phyloP scores from a whole-genome alignment of 1,140 invertebrate species.

The Lethrus apterus region DNA sequence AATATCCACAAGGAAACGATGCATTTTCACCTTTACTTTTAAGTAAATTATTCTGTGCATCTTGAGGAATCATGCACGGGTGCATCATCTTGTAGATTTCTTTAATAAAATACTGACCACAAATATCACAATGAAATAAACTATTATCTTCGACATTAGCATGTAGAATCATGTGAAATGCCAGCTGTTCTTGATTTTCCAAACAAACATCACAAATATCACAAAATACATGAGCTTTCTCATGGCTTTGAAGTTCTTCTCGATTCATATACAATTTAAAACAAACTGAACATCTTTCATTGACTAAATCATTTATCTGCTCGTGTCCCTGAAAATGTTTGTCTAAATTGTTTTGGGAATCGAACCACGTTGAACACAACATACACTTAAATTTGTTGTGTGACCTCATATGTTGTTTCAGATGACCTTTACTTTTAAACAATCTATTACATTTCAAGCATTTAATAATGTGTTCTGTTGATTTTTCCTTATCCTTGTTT shows the following conservation, averaged over 20 bases:
- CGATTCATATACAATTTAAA: conserved; percentile 11
- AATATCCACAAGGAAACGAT: conserved; percentile 44
- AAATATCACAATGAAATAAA: conserved; percentile 43
- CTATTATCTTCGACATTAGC: conserved; percentile 44
- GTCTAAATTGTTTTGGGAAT: too few species aligned
- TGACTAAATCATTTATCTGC: too few species aligned
- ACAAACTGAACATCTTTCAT: too few species aligned
- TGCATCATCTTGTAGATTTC: too few species aligned
- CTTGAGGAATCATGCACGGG: too few species aligned
- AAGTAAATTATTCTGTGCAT: conserved; percentile 42
- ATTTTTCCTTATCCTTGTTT: neutral
- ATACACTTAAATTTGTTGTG: too few species aligned
- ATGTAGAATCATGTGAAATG: conserved; percentile 41
- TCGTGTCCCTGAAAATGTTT: too few species aligned
- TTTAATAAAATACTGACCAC: conserved; percentile 44
- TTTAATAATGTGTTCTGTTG: neutral
- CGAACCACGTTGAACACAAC: too few species aligned
- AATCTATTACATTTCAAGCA: neutral
- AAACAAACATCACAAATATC: conserved; percentile 37
- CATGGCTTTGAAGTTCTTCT: conserved; percentile 13
- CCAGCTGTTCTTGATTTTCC: conserved; percentile 41
- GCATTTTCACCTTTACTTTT: conserved; percentile 43
- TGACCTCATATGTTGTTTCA: too few species aligned
- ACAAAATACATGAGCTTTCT: conserved; percentile 17
- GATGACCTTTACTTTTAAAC: neutral